Conservation (phyloP, 2,797 vertebrate genomes). For the Lemur catta region DNA sequence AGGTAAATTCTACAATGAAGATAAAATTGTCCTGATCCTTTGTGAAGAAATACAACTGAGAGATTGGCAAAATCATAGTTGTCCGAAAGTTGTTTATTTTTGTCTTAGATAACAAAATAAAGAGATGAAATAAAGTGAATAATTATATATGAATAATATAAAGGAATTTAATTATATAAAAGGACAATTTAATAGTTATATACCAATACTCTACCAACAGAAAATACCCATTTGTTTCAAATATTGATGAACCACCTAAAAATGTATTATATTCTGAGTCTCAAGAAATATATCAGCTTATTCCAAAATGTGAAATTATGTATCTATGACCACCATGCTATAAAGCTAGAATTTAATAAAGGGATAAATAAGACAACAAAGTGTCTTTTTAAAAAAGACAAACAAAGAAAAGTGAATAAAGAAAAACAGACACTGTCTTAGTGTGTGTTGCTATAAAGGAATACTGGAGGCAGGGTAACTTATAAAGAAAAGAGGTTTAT, state of each 20-base stretch:
- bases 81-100: background rate
- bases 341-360: background rate
- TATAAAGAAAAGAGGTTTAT: background rate
- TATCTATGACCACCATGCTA: background rate
- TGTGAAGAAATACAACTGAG: background rate
- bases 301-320: background rate
- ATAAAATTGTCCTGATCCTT: background rate
- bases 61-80: background rate
- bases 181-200: background rate
- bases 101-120: background rate
- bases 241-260: background rate
- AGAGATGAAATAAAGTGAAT: background rate
- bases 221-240: background rate
- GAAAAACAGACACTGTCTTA: background rate
- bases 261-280: background rate
- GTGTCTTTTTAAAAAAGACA: background rate
- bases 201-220: background rate
- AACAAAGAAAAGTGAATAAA: background rate
- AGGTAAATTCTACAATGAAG: background rate
- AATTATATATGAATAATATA: background rate
- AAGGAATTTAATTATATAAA: background rate
- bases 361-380: background rate
- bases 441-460: background rate
- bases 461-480: background rate
- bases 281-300: background rate